These are phyloP conservation scores for Threskiornis aethiopicus DNA, from an alignment of 2,797 vertebrate species.

Conservation along the genomic window DNA sequence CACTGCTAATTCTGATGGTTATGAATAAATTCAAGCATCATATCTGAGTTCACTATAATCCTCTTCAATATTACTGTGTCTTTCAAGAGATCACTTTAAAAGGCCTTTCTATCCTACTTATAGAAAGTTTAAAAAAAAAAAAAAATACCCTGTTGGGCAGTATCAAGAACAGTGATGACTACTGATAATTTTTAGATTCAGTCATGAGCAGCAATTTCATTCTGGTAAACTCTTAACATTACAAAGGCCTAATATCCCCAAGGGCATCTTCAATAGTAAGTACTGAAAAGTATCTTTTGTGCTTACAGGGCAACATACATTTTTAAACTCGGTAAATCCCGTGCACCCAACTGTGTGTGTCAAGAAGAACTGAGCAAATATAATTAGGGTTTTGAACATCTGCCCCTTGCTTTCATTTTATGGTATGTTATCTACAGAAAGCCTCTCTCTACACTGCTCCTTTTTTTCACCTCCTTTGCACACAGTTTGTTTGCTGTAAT, in stretches of 20 bases:
- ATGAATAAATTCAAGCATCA: background rate
- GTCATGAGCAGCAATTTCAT: background rate
- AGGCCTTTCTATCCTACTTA: background rate
- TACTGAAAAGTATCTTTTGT: background rate
- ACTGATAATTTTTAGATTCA: background rate
- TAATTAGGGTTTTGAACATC: background rate
- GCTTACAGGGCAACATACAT: background rate
- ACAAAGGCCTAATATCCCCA: background rate
- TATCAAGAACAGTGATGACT: background rate
- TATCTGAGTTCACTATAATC: background rate
- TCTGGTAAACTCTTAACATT: slow-evolving; percentile 1
- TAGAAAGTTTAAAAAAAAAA: background rate
- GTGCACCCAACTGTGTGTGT: background rate
- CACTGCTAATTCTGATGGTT: background rate
- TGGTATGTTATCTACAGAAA: background rate
- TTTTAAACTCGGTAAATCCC: background rate
- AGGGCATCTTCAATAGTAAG: background rate
- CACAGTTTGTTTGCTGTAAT: background rate
- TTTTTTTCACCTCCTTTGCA: background rate
- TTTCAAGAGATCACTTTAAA: background rate
- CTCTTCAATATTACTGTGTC: background rate
- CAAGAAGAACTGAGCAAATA: background rate
- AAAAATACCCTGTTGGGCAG: background rate
- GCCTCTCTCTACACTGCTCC: background rate
- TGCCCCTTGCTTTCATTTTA: background rate